phyloP scores from a whole-genome alignment of 1,140 invertebrate species.

The Trachymyrmex septentrionalis region DNA sequence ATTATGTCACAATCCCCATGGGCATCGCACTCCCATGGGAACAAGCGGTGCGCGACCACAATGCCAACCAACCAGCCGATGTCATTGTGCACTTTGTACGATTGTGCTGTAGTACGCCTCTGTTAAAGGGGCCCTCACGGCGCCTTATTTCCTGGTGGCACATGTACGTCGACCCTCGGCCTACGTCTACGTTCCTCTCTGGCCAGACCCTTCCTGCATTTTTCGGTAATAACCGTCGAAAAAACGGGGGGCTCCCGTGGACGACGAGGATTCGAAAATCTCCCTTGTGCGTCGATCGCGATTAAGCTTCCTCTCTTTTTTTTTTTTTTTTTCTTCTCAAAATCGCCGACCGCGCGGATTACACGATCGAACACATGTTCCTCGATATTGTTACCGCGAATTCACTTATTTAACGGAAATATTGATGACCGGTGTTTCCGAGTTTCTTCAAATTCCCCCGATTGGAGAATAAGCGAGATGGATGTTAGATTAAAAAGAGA shows the following conservation, averaged over 20 bases:
- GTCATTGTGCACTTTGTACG: conserved; percentile 78
- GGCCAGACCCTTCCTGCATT: conserved; percentile 60
- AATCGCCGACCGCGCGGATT: conserved; percentile 61
- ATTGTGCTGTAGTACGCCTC: conserved; percentile 69
- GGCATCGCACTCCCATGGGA: conserved; percentile 75
- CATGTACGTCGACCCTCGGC: conserved; percentile 55
- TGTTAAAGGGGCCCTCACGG: conserved; percentile 65
- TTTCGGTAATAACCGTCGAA: conserved; percentile 71
- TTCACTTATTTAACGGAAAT: conserved; percentile 58
- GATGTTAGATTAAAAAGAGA: background rate
- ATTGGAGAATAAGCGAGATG: background rate
- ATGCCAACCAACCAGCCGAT: conserved; percentile 74
- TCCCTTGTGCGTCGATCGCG: conserved; percentile 51
- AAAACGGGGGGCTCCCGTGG: conserved; percentile 39
- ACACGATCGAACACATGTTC: conserved; percentile 66
- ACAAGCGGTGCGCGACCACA: conserved; percentile 72
- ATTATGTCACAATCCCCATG: conserved; percentile 75
- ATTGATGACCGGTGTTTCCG: conserved; percentile 11
- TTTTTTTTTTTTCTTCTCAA: conserved; percentile 9
- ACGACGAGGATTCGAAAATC: conserved; percentile 46
- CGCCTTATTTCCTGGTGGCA: conserved; percentile 68
- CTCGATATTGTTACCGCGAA: conserved; percentile 61
- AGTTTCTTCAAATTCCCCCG: background rate
- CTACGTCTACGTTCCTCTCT: conserved; percentile 29
- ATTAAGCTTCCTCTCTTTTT: conserved; percentile 63